Conservation (phyloP, 2,888 invertebrate genomes). For the Leucophora obtusa region DNA sequence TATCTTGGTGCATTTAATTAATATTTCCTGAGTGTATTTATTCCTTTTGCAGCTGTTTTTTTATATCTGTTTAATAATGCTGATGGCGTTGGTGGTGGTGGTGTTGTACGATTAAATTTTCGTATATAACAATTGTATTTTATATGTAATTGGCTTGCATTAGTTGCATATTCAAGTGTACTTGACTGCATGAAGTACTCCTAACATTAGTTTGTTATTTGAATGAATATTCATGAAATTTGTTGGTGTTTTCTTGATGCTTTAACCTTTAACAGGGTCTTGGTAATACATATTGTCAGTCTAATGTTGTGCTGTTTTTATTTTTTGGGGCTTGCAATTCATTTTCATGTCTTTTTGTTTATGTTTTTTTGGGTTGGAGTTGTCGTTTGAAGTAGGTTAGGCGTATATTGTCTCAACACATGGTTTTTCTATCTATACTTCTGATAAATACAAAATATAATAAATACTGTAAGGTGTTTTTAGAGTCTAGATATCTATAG, state of each 20-base stretch:
- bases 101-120: neutral
- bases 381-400: slow-evolving; percentile 23
- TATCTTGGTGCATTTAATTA: neutral
- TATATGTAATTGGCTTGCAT: slow-evolving; percentile 43
- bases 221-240: slow-evolving; percentile 53
- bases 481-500: neutral
- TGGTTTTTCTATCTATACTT: slow-evolving; percentile 7
- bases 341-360: neutral
- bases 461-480: slow-evolving; percentile 27
- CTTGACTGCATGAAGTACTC: slow-evolving; percentile 42
- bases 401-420: slow-evolving; percentile 28
- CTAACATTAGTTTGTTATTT: slow-evolving; percentile 5
- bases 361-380: neutral
- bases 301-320: slow-evolving; percentile 16
- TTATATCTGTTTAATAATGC: slow-evolving; percentile 25
- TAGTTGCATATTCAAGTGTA: slow-evolving; percentile 44
- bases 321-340: neutral
- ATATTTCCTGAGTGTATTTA: neutral
- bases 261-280: slow-evolving; percentile 65
- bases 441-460: too few species aligned
- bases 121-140: slow-evolving; percentile 4
- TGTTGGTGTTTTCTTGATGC: slow-evolving; percentile 50
- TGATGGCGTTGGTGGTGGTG: slow-evolving; percentile 35
- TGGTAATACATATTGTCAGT: slow-evolving; percentile 31
- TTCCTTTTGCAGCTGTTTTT: slow-evolving; percentile 45